Evolutionary conservation across 2,797 vertebrate species (phyloP).

Genomic region (Taeniopygia guttata): DNA sequence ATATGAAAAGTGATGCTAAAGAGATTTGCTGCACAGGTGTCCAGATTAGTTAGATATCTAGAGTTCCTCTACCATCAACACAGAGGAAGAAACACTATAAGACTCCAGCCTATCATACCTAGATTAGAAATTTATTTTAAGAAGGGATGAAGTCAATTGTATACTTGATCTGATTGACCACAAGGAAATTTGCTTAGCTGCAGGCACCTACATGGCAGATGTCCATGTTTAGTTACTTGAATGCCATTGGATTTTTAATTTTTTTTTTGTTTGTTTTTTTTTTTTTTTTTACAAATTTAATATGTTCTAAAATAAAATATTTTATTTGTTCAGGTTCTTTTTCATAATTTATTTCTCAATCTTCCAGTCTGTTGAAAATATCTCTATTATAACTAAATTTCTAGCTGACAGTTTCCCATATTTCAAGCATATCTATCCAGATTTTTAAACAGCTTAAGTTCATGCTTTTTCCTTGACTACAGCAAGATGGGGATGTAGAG

Average conservation of each 20-base stretch:
- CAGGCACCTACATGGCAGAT: neutral
- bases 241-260: neutral
- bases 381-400: neutral
- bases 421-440: neutral
- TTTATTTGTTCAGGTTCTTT: neutral
- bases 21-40: neutral
- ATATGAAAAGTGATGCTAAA: neutral
- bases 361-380: neutral
- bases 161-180: neutral
- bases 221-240: neutral
- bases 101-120: neutral
- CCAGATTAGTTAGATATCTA: neutral
- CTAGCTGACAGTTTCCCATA: neutral
- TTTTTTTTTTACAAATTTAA: neutral
- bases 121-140: neutral
- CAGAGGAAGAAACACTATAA: neutral
- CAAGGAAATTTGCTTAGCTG: neutral
- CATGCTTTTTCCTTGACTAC: neutral
- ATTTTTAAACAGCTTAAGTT: neutral
- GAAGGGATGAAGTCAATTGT: neutral
- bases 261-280: rapidly evolving
- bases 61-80: neutral
- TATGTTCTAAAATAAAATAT: neutral
- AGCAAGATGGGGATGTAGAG: rapidly evolving
- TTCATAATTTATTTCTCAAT: neutral